Evolutionary conservation across 2,113 vertebrate genomes (phyloP).

Genomic region (Sylvia atricapilla): DNA sequence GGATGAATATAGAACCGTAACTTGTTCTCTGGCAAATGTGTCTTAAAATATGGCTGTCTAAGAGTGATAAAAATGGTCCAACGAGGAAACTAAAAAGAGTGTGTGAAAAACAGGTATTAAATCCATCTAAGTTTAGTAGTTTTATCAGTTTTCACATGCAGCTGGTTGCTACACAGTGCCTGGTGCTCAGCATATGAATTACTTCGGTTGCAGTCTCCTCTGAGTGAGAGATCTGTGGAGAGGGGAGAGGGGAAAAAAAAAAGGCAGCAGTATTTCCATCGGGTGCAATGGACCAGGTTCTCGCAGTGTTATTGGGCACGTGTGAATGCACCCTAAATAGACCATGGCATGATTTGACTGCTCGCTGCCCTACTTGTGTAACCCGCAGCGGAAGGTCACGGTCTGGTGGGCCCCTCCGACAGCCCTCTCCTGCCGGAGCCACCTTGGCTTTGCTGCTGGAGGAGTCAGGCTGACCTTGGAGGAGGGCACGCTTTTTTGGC

Average conservation of each 20-base stretch:
- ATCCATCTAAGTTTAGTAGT: neutral
- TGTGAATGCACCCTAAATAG: neutral
- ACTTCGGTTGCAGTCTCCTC: neutral
- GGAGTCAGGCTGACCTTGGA: neutral
- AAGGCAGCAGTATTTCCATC: neutral
- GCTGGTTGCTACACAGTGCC: neutral
- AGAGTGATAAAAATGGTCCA: neutral
- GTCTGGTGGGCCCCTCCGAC: neutral
- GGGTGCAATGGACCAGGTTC: neutral
- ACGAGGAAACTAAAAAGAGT: neutral
- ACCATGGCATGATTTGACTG: neutral
- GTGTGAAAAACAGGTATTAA: constrained; percentile 40
- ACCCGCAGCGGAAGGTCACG: neutral
- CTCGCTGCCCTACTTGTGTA: neutral
- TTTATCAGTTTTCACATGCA: constrained; percentile 4
- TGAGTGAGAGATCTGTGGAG: neutral
- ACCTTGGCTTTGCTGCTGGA: neutral
- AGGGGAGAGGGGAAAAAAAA: neutral
- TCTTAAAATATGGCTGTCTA: neutral
- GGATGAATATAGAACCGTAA: neutral
- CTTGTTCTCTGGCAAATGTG: neutral
- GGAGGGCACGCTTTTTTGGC: neutral
- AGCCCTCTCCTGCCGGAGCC: neutral
- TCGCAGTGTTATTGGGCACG: neutral
- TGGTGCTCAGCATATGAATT: constrained; percentile 12